These are phyloP conservation scores for Perithous albicinctus DNA, from an alignment of 2,888 invertebrate genomes.

Conservation along the genomic window DNA sequence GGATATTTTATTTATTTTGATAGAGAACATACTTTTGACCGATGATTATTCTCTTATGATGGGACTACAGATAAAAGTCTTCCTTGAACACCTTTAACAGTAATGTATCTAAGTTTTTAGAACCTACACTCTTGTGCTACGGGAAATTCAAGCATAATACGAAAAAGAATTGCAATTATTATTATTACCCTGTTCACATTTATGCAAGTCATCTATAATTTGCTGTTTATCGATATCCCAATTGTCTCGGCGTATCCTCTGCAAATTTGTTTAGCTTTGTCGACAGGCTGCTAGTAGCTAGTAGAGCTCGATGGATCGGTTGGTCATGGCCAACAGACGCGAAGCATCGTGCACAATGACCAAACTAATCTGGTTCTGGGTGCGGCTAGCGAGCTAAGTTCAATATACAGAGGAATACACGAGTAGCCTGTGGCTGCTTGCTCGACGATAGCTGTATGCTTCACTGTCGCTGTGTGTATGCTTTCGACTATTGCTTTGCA, in stretches of 20 bases:
- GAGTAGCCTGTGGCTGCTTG: conserved; percentile 70
- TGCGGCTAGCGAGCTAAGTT: conserved; percentile 76
- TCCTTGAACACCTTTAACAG: too few relatives aligned
- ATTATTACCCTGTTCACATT: too few relatives aligned
- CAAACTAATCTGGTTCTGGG: conserved; percentile 81
- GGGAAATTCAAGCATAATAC: too few relatives aligned
- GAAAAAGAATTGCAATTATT: too few relatives aligned
- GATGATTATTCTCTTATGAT: too few relatives aligned
- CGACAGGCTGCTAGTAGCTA: conserved; percentile 6
- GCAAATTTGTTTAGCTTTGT: conserved; percentile 25
- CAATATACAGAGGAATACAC: conserved; percentile 80
- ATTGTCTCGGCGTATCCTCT: conserved; percentile 41
- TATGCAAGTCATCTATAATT: not conserved
- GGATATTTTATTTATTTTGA: not conserved
- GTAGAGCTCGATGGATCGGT: conserved; percentile 23
- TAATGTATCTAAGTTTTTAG: too few relatives aligned
- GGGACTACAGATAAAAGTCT: too few relatives aligned
- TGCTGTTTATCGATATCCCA: not conserved
- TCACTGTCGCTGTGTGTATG: conserved; percentile 69
- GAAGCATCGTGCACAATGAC: conserved; percentile 75
- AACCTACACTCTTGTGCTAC: too few relatives aligned
- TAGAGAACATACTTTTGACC: too few relatives aligned
- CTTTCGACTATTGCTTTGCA: conserved; percentile 78
- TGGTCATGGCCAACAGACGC: conserved; percentile 29
- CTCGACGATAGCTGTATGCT: conserved; percentile 53